These are phyloP conservation scores for Nemoura dubitans DNA, from an alignment of 2,888 invertebrate genomes.

Conservation along the genomic window DNA sequence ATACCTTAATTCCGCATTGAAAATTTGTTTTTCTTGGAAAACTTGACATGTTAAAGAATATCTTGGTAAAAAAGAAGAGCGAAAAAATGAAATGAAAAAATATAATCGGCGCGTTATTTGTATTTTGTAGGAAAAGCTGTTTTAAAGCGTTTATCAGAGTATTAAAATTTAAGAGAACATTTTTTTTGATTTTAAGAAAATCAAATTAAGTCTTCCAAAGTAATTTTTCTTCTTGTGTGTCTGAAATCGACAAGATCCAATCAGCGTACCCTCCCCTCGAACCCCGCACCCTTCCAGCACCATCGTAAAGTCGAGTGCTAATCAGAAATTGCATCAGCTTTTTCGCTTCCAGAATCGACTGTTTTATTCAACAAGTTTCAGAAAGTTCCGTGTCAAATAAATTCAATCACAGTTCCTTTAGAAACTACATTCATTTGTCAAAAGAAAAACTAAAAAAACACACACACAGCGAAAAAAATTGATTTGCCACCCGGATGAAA, in stretches of 20 bases:
- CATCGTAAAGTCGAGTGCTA: background rate
- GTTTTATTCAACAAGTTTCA: conserved; percentile 7
- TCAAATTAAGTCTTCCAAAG: background rate
- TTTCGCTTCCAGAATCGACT: background rate
- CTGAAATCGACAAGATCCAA: background rate
- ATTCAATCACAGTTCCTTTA: background rate
- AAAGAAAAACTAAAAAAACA: background rate
- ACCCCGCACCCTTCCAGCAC: background rate
- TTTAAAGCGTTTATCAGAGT: background rate
- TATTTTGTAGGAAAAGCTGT: background rate
- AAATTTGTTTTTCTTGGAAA: background rate
- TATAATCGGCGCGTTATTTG: background rate
- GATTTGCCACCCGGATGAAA: background rate
- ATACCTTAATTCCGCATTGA: background rate
- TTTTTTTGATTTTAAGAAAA: background rate
- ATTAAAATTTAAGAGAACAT: background rate
- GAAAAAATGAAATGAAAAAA: background rate
- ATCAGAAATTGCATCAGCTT: background rate
- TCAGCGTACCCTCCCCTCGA: background rate
- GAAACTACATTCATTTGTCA: background rate
- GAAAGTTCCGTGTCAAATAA: background rate
- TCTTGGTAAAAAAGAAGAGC: background rate
- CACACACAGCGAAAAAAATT: background rate
- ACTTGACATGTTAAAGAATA: background rate
- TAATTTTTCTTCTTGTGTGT: background rate